Base-by-base conservation (phyloP, 2,113 vertebrate genomes). In the Fulmarus glacialis region DNA sequence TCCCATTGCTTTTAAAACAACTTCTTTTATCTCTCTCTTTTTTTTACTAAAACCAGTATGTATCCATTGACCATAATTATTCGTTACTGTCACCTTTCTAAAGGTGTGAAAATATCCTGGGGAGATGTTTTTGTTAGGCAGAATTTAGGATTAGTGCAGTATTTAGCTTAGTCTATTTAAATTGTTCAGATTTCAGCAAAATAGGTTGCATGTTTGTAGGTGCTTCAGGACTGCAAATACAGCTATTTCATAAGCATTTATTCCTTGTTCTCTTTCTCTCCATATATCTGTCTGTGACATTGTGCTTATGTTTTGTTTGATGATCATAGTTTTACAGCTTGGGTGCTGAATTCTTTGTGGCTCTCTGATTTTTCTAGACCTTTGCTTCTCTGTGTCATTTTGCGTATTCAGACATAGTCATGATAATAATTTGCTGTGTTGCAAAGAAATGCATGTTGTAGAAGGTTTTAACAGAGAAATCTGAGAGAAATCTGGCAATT, bases 41-140 rank as follows among this genome's bases (percentile, higher is more conserved):
- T 47, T 66, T 66, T 32, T 9, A 27, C 13, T 40, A 32, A 90
- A 91, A 84, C 3, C 3, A 0, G 4, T 56, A 8, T 1, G 0
- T 74, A 32, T 64, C 24, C 17, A 53, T 63, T 82, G 7, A 30
- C n/a, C 10, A 6, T 75, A 43, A 32, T 38, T 79, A 82, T 91
- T 89, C 13, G 11, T 66, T 89, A 48, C 18, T 50, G 5, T 73
- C 15, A 80, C 6, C 9, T 87, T 87, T 82, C 12, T 74, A 60
- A 92, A 74, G 24, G 15, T 34, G 63, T 40, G 20, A 63, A 78
- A 64, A 63, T n/a, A 10, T 2, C 12, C 12, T 38, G 6, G 4
- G 53, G 53, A 58, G 9, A 18, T 88, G 8, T 16, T 95, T 92
- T 89, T 81, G 5, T 81, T 36, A 56, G n/a, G 56, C 19, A 62